These are phyloP conservation scores for Artemisiospiza belli DNA, from an alignment of 2,113 vertebrate genomes.

Conservation along the genomic window DNA sequence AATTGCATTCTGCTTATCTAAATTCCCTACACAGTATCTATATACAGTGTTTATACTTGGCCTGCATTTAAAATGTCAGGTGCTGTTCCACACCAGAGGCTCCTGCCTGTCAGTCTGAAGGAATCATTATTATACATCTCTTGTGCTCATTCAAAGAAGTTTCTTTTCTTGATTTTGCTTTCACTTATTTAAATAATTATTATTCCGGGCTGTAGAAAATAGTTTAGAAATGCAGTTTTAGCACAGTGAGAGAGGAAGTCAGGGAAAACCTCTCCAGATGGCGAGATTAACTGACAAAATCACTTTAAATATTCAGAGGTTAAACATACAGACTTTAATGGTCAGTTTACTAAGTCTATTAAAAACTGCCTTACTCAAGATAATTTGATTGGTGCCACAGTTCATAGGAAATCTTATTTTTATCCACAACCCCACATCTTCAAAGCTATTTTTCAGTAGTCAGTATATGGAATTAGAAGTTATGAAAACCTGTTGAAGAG, in stretches of 20 bases:
- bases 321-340: not conserved
- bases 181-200: not conserved
- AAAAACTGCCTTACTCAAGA: not conserved
- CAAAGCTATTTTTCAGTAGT: not conserved
- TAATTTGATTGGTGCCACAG: not conserved
- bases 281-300: not conserved
- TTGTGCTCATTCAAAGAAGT: not conserved
- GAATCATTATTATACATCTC: not conserved
- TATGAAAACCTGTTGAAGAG: not conserved
- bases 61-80: not conserved
- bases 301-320: not conserved
- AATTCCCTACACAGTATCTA: not conserved
- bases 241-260: not conserved
- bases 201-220: not conserved
- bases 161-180: not conserved
- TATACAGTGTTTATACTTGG: not conserved
- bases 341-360: not conserved
- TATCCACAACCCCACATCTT: not conserved
- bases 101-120: not conserved
- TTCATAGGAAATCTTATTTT: not conserved
- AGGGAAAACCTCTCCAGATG: not conserved
- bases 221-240: not conserved
- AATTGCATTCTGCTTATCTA: conserved; percentile 20
- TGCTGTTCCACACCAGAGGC: not conserved
- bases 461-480: not conserved